Evolutionary conservation across 2,113 vertebrate genomes (phyloP), one percentile per base, ranked within the genome.

Genomic region (Camelus bactrianus): DNA sequence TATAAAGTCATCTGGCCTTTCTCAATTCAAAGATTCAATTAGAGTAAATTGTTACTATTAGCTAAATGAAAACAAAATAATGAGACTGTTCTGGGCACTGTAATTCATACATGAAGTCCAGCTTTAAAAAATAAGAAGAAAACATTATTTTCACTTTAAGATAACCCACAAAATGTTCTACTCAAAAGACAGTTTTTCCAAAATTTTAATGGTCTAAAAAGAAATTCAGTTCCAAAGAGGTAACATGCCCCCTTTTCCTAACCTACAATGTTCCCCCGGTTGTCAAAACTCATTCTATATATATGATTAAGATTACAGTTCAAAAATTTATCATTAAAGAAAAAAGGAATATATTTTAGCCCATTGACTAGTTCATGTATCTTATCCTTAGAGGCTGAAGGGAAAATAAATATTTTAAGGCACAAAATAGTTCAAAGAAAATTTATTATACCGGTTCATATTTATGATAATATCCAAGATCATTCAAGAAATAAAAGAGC

Each of bases 11-110:
- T 22, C 65, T 94, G 96, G 87, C 90, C 94, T 95, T 97, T 97
- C 94, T 93, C 95, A 15, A 97, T 98, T 96, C 97, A 97, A 97
- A 96, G 95, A 97, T 97, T 96, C 93, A 97, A 97, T 98, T 98
- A 98, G 46, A 96, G 87, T 96, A 97, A 97, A 98, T 94, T 97
- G 92, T 96, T 93, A 96, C 93, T 97, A 97, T 96, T 96, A 97
- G 89, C 65, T 90, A 97, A 97, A 95, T 97, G 79, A 94, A 97
- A 97, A 97, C 11, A 64, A 96, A 97, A 94, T 95, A 97, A 94
- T 52, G 30, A 97, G 93, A 89, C 79, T 93, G 46, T 82, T 91
- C 73, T 86, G 93, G 82, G 82, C 50, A 82, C 86, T 91, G 24
- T 91, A 97, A 98, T 91, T 97, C 89, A 90, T 92, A 96, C 38